A percentile compares a stretch with the other conserved stretches of the same genome.
Evolutionary conservation across 2,113 vertebrate species (phyloP).

Genomic region (Ophiodon elongatus): DNA sequence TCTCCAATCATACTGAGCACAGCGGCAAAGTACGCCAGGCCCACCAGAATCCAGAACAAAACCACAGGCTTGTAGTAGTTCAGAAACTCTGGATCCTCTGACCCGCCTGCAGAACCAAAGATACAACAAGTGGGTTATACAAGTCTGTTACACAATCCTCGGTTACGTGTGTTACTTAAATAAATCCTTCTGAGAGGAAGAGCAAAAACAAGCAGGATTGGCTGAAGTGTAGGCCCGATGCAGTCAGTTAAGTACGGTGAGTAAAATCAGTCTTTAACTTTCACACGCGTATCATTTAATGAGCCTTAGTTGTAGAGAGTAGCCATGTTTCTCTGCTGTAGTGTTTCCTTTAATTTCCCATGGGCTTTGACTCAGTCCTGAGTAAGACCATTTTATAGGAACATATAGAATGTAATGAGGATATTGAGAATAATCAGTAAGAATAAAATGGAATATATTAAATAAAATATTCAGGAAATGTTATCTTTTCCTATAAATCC

Average conservation of each 20-base stretch:
- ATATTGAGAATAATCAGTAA: neutral
- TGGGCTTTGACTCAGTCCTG: neutral
- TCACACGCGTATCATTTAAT: neutral
- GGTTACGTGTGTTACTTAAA: neutral
- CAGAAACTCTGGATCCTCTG: slow-evolving; percentile 90
- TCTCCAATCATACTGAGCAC: slow-evolving; percentile 99
- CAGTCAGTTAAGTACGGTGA: neutral
- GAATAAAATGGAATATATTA: neutral
- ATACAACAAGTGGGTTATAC: slow-evolving; percentile 7
- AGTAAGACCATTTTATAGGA: neutral
- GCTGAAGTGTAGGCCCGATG: neutral
- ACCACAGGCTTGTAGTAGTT: slow-evolving; percentile 98
- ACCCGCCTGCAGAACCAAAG: slow-evolving; percentile 84
- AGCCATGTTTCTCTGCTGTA: neutral
- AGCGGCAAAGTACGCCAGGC: slow-evolving; percentile 97
- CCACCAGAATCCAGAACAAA: slow-evolving; percentile 99
- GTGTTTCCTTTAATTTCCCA: neutral
- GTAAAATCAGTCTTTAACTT: neutral
- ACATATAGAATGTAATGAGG: neutral
- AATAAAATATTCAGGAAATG: neutral
- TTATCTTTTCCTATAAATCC: neutral
- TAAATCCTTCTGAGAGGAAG: neutral
- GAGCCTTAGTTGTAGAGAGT: neutral
- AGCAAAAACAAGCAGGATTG: neutral
- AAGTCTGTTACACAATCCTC: neutral